Evolutionary conservation across 2,888 invertebrate species (phyloP).

Genomic region (Bruchidius siliquastri): DNA sequence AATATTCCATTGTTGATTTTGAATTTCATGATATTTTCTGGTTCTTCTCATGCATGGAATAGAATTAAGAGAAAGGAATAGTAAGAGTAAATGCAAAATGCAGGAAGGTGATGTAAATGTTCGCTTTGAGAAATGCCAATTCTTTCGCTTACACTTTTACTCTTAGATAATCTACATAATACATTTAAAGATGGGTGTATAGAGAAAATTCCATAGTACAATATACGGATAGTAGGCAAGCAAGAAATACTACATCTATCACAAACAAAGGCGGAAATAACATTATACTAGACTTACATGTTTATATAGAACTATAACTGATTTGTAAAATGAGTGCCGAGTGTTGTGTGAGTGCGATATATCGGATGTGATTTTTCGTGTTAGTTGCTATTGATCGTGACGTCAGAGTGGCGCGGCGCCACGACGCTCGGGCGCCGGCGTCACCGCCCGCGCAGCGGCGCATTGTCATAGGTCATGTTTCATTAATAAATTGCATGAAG

Average conservation of each 20-base stretch:
- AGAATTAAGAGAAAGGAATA: not conserved
- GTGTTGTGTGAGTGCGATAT: constrained; percentile 26
- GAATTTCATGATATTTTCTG: not conserved
- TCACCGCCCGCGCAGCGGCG: constrained; percentile 12
- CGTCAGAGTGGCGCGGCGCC: constrained; percentile 44
- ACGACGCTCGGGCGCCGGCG: constrained; percentile 30
- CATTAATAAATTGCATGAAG: constrained; percentile 31
- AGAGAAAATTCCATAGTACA: not conserved
- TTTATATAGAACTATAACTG: constrained; percentile 32
- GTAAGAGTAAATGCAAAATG: not conserved
- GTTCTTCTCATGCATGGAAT: not conserved
- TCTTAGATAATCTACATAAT: not conserved
- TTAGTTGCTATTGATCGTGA: constrained; percentile 40
- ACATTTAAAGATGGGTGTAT: not conserved
- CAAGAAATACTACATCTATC: not conserved
- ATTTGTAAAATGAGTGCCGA: constrained; percentile 28
- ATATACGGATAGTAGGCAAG: not conserved
- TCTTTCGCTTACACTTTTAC: not conserved
- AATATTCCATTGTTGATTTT: not conserved
- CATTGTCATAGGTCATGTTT: constrained; percentile 40
- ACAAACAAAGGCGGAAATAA: not conserved
- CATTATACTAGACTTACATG: constrained; percentile 32
- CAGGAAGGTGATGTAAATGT: not conserved
- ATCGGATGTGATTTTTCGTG: constrained; percentile 3
- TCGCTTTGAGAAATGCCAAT: not conserved